A percentile compares a stretch with the other conserved stretches of the same genome.
phyloP scores from a whole-genome alignment of 2,888 invertebrate genomes.

The Peribatodes rhomboidaria region DNA sequence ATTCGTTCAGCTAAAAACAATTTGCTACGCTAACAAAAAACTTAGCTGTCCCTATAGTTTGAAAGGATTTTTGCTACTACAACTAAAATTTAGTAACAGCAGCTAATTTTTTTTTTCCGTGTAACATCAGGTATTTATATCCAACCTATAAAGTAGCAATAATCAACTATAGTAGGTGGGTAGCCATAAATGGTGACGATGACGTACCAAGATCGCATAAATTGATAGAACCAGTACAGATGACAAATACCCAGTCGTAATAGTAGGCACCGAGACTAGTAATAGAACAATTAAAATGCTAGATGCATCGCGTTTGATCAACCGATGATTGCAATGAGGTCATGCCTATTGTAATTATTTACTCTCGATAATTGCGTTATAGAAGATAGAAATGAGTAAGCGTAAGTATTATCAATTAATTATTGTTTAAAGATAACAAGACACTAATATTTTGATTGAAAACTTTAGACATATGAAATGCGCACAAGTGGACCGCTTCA shows the following conservation, averaged over 20 bases:
- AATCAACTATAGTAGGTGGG: not conserved
- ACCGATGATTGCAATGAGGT: conserved; percentile 66
- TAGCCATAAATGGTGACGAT: not conserved
- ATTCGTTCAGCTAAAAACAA: too few species aligned
- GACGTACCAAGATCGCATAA: conserved; percentile 5
- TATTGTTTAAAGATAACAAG: not conserved
- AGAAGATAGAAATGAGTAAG: conserved; percentile 25
- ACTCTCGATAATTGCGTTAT: conserved; percentile 61
- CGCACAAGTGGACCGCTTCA: not conserved
- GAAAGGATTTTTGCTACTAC: too few species aligned
- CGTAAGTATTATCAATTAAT: not conserved
- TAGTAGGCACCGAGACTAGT: conserved; percentile 5
- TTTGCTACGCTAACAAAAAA: too few species aligned
- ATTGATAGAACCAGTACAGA: conserved; percentile 8
- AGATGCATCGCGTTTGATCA: conserved; percentile 62
- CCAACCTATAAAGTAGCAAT: not conserved
- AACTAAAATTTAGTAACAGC: too few species aligned
- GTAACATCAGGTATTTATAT: too few species aligned
- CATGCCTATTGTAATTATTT: conserved; percentile 66
- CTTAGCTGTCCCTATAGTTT: too few species aligned
- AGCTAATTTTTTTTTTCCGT: too few species aligned
- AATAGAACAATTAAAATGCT: conserved; percentile 64
- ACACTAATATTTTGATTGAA: too few species aligned
- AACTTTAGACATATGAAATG: not conserved
- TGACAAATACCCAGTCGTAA: conserved; percentile 11